Conservation (phyloP, 2,113 vertebrate genomes). For the Lepidothrix coronata region DNA sequence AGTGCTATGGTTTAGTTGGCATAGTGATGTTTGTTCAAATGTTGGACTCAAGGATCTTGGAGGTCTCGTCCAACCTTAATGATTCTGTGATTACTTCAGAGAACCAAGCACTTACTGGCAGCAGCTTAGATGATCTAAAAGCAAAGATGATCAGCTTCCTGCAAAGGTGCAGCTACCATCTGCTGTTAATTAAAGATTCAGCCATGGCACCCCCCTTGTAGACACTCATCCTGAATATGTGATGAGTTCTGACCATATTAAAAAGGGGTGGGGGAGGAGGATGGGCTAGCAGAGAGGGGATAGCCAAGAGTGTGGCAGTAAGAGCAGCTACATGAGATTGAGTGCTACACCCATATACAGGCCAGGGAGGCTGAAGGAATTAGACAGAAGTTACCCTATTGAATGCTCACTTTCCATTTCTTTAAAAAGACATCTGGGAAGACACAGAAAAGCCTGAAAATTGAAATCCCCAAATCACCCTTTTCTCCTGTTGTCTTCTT, state of each 20-base stretch:
- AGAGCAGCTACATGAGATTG: background rate
- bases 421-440: background rate
- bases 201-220: background rate
- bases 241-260: background rate
- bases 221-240: background rate
- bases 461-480: background rate
- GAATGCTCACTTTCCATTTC: background rate
- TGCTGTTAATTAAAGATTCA: background rate
- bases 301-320: background rate
- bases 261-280: background rate
- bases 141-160: background rate
- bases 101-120: background rate
- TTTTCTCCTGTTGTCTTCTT: background rate
- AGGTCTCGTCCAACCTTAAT: background rate
- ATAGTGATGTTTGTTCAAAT: background rate
- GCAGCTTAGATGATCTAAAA: background rate
- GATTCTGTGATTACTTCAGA: background rate
- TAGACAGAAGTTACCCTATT: background rate
- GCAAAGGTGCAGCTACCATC: background rate
- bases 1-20: background rate
- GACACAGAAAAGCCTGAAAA: background rate
- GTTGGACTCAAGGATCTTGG: background rate
- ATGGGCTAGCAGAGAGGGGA: background rate
- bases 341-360: background rate
- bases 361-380: background rate